These are phyloP conservation scores for Ochropleura plecta DNA, from an alignment of 2,888 invertebrate genomes.

Conservation along the genomic window DNA sequence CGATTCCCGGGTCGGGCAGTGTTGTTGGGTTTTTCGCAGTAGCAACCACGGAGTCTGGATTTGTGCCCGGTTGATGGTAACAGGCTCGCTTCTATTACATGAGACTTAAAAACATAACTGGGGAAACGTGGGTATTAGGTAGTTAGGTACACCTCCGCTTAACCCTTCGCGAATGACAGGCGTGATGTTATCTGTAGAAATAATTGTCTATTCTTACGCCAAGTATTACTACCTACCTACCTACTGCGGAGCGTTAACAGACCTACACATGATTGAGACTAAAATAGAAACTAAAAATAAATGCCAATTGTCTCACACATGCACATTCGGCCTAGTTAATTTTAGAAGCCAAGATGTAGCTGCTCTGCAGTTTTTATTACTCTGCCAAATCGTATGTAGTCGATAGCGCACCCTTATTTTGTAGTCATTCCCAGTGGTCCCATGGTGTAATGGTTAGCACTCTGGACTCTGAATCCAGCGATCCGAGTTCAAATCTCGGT, in stretches of 20 bases:
- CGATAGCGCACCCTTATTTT: constrained; percentile 40
- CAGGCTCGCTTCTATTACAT: too few species aligned
- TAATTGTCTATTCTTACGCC: neutral
- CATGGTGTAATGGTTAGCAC: constrained; percentile 95
- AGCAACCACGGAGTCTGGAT: too few species aligned
- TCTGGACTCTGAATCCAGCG: constrained; percentile 95
- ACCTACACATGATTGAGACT: constrained; percentile 15
- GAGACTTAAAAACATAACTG: too few species aligned
- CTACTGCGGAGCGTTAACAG: neutral
- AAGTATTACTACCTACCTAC: neutral
- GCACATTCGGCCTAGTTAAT: constrained; percentile 9
- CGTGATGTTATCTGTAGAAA: neutral
- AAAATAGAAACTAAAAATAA: constrained; percentile 47
- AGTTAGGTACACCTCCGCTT: too few species aligned
- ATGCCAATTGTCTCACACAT: constrained; percentile 23
- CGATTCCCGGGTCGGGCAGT: too few species aligned
- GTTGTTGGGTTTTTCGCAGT: too few species aligned
- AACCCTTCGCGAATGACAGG: too few species aligned
- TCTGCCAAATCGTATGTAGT: neutral
- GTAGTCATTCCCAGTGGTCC: constrained; percentile 80
- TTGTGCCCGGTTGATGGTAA: too few species aligned
- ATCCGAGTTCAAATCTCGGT: constrained; percentile 95
- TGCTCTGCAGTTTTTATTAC: constrained; percentile 1
- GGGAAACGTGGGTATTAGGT: too few species aligned
- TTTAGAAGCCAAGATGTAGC: constrained; percentile 23